Evolutionary conservation across 1,140 invertebrate genomes (phyloP).

Genomic region (Drosophila sucinea): DNA sequence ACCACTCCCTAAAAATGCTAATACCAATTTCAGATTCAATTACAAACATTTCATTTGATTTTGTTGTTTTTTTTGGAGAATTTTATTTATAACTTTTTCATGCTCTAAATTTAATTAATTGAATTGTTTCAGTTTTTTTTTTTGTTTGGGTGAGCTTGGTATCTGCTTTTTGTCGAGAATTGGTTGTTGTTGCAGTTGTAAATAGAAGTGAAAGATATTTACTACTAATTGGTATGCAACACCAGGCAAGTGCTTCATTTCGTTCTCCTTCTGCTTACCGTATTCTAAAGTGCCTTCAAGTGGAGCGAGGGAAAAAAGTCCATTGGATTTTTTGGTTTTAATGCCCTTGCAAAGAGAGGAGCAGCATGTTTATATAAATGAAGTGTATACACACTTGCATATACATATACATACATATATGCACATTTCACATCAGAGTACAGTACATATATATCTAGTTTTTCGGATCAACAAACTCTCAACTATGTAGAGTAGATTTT

Average conservation of each 20-base stretch:
- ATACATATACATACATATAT: too few species aligned
- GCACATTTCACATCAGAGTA: too few species aligned
- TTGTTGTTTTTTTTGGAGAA: constrained; percentile 1
- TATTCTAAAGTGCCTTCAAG: constrained; percentile 7
- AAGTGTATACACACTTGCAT: too few species aligned
- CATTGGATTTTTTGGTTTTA: not conserved
- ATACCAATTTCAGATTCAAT: constrained; percentile 3
- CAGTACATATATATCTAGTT: too few species aligned
- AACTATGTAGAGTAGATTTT: too few species aligned
- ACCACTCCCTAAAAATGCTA: not conserved
- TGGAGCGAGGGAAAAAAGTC: not conserved
- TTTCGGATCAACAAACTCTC: too few species aligned
- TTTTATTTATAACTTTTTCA: constrained; percentile 14
- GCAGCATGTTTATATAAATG: too few species aligned
- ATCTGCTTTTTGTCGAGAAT: constrained; percentile 8
- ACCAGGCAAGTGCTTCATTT: not conserved
- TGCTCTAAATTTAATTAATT: constrained; percentile 20
- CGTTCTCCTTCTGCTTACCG: not conserved
- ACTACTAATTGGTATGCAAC: constrained; percentile 52
- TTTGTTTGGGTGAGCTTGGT: constrained; percentile 1
- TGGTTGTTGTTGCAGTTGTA: constrained; percentile 23
- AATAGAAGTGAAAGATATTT: constrained; percentile 28
- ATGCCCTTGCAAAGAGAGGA: not conserved
- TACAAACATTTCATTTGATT: constrained; percentile 6
- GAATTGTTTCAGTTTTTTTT: constrained; percentile 7